phyloP scores from a whole-genome alignment of 2,888 invertebrate genomes.

The Drosophila robusta region DNA sequence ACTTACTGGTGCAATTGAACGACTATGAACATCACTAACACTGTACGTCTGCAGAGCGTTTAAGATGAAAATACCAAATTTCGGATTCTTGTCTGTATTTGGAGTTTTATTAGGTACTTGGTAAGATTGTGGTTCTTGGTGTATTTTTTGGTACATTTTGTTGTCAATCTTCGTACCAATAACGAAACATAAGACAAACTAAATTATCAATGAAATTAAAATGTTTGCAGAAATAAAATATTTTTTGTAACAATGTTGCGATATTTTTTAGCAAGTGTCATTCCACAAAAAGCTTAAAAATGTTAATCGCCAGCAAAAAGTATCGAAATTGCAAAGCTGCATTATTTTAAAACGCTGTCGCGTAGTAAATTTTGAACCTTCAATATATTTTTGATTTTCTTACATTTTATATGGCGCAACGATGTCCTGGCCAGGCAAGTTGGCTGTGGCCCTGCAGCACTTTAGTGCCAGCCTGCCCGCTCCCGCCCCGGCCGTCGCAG shows the following conservation, averaged over 20 bases:
- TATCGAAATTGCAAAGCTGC: constrained; percentile 2
- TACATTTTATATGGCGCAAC: not conserved
- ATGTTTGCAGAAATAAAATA: too few relatives aligned
- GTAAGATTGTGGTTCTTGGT: too few relatives aligned
- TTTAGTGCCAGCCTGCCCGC: constrained; percentile 24
- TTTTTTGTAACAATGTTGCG: not conserved
- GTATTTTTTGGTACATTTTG: too few relatives aligned
- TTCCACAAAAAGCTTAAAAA: not conserved
- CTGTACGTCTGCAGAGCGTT: constrained; percentile 16
- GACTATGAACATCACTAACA: not conserved
- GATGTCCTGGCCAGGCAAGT: constrained; percentile 51
- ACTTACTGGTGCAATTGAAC: not conserved
- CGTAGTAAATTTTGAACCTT: not conserved
- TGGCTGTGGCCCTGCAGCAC: constrained; percentile 33
- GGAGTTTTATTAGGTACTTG: too few relatives aligned
- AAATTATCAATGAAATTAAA: too few relatives aligned
- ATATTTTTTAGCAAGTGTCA: constrained; percentile 4
- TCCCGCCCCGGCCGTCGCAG: not conserved
- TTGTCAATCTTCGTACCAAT: too few relatives aligned
- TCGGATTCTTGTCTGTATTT: constrained; percentile 21
- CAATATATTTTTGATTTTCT: not conserved
- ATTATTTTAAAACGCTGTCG: not conserved
- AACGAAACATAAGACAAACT: too few relatives aligned
- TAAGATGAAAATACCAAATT: constrained; percentile 28
- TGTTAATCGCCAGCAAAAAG: not conserved